Conservation (phyloP, 2,888 invertebrate species). For the Nebria salina region DNA sequence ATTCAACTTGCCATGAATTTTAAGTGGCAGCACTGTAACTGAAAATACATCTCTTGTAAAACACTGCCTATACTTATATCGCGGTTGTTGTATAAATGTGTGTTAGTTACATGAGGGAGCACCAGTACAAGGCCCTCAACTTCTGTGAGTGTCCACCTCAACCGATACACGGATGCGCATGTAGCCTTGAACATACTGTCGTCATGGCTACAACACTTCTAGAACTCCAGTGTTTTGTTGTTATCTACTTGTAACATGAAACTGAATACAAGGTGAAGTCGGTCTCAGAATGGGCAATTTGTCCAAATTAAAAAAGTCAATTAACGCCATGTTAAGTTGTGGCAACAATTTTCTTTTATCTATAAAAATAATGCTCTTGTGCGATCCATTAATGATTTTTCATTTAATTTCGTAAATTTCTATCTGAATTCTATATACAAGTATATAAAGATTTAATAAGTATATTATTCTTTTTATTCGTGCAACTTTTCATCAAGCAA, state of each 20-base stretch:
- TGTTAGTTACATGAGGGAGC: background rate
- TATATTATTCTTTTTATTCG: too few species aligned
- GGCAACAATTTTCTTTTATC: background rate
- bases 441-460: too few species aligned
- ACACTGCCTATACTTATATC: background rate
- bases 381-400: too few species aligned
- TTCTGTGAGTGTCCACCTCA: background rate
- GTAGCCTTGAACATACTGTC: slow-evolving; percentile 8
- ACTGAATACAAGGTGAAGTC: background rate
- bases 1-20: too few species aligned
- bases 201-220: slow-evolving; percentile 28
- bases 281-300: background rate
- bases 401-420: too few species aligned
- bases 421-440: too few species aligned
- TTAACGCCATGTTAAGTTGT: background rate
- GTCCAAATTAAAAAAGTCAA: background rate
- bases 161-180: background rate
- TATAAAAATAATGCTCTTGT: background rate
- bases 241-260: background rate
- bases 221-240: slow-evolving; percentile 37
- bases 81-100: background rate
- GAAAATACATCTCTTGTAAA: background rate
- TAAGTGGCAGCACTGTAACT: too few species aligned
- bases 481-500: too few species aligned
- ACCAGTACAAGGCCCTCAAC: background rate